These are phyloP conservation scores for Microhierax caerulescens DNA, from an alignment of 2,797 vertebrate species.

Conservation along the genomic window DNA sequence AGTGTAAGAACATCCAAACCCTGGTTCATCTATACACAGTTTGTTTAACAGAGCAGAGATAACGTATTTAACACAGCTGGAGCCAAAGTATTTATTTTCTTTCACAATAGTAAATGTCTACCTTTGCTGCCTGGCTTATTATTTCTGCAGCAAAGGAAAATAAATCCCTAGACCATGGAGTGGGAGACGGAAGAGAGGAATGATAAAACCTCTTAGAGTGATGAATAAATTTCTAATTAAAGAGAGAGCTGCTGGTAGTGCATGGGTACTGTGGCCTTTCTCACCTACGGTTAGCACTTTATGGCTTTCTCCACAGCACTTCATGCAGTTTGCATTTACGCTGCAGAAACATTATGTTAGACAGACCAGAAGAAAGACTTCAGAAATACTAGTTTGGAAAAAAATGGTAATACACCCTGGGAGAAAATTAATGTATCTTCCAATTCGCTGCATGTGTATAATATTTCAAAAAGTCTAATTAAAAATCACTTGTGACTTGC, in stretches of 20 bases:
- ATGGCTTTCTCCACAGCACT: neutral
- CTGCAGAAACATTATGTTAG: neutral
- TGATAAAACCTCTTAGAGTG: neutral
- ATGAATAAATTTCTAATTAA: neutral
- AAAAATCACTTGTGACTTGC: neutral
- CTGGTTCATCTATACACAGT: neutral
- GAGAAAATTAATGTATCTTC: neutral
- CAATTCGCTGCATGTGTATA: neutral
- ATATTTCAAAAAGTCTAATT: neutral
- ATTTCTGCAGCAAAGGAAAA: neutral
- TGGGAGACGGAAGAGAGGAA: neutral
- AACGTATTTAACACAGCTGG: neutral
- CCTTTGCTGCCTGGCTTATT: neutral
- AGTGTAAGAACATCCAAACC: neutral
- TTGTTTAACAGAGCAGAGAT: neutral
- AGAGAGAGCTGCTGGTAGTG: neutral
- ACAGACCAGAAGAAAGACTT: neutral
- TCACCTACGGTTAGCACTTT: neutral
- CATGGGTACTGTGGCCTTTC: neutral
- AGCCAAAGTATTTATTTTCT: neutral
- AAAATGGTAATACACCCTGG: neutral
- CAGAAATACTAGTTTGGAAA: neutral
- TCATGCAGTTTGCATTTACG: neutral
- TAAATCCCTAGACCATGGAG: neutral
- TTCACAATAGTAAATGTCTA: neutral